Evolutionary conservation across 2,113 vertebrate species (phyloP), one percentile per base, ranked within the genome.

Genomic region (Neogale vison): DNA sequence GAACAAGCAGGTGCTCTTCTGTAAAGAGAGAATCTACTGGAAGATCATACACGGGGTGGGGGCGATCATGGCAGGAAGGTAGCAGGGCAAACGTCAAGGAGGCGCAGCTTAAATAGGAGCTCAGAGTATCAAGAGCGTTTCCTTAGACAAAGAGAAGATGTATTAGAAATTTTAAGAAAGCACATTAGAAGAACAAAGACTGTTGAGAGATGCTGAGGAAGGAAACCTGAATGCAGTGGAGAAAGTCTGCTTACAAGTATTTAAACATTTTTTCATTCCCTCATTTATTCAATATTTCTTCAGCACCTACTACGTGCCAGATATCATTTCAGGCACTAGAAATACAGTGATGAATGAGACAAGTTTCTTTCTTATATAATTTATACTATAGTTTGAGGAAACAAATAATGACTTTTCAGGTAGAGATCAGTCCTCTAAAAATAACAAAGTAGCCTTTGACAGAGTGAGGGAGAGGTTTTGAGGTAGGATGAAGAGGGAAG

Each of bases 361-460:
- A 80, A 67, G 76, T 91, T 20, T 92, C 15, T 82, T 29, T 74
- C 24, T 88, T 86, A 52, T 6, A 42, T 59, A 52, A 67, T 57
- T 67, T 86, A 80, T 90, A 93, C 57, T 93, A 89, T 77, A 90
- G 61, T 15, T 83, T 93, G 82, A 95, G n/a, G 57, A 95, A n/a
- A 79, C 24, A 86, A 81, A 79, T 69, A 90, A 63, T 69, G 34
- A 72, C 26, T 96, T 23, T 90, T 93, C 24, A 93, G 45, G 23
- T 92, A 21, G 72, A 89, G 24, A 72, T 13, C 45, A 52, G 26
- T n/a, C 36, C 36, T 67, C 63, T 65, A 57, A 87, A 92, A 80
- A 76, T 34, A 88, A 63, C 1, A 67, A 81, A 92, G 39, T 12
- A 59, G 39, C 1, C n/a, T 69, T 39, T 65, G 76, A 90, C 3